Conservation (phyloP, 2,113 vertebrate genomes). For the Rynchops niger region DNA sequence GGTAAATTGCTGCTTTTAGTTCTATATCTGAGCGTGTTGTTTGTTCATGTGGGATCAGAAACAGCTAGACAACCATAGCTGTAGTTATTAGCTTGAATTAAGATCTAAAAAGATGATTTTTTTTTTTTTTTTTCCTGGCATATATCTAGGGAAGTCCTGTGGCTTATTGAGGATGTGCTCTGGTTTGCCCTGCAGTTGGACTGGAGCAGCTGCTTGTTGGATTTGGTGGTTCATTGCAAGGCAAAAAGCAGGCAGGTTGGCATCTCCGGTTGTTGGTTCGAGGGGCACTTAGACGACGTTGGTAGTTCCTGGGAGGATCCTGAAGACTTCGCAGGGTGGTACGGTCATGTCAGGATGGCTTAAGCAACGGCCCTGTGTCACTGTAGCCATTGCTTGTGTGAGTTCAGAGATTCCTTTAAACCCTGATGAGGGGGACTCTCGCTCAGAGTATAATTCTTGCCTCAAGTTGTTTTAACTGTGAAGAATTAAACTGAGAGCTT, state of each 20-base stretch:
- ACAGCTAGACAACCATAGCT: neutral
- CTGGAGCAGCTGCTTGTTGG: neutral
- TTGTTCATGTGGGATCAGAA: neutral
- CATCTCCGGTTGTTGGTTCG: neutral
- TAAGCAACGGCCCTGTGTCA: neutral
- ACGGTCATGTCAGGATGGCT: neutral
- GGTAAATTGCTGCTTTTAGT: neutral
- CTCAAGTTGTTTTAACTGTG: constrained; percentile 10
- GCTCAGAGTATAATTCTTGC: constrained; percentile 3
- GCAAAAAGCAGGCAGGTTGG: neutral
- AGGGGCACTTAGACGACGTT: neutral
- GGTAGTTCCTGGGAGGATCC: neutral
- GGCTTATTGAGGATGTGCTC: neutral
- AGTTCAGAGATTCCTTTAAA: neutral
- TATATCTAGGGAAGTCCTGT: neutral
- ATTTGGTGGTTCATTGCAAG: neutral
- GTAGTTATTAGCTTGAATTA: neutral
- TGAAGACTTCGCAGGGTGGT: neutral
- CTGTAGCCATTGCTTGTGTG: neutral
- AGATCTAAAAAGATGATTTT: neutral
- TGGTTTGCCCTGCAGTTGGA: neutral
- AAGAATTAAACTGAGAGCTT: constrained; percentile 43
- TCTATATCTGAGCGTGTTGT: neutral
- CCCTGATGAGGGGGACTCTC: neutral
- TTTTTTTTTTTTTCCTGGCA: neutral